Base-by-base conservation (phyloP, 2,113 vertebrate species). In the Ictidomys tridecemlineatus region DNA sequence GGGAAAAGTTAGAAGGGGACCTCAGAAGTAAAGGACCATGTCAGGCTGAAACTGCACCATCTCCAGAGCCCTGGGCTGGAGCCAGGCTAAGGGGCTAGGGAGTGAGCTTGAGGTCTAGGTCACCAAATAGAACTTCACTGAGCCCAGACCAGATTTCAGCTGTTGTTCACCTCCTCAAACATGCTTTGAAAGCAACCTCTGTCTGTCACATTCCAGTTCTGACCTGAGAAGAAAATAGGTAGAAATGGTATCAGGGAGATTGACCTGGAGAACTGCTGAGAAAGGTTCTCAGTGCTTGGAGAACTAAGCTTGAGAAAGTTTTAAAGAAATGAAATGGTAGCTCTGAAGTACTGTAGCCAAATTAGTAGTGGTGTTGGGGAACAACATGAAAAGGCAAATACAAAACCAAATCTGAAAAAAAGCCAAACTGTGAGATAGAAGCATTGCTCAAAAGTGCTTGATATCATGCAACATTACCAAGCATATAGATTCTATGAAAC, bases 401-500 rank as follows among this genome's bases (percentile, higher is more conserved):
- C 17, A 24, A 37, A 85, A 32, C 74, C 8, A 0, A 61, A 22
- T 61, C 67, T 32, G 48, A 30, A 18, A 30, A 39, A 9, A 7
- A 12, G 48, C 73, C 24, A 69, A 3, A 53, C 65, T 28, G 24
- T 63, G 48, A 6, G 18, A 65, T 11, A 77, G 7, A 56, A 58
- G 37, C 17, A 4, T 37, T 53, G 58, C 39, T 69, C 45, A 17
- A 26, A 28, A 48, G 72, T 1, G 5, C 28, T 56, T 11, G 34
- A 0, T 65, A 10, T 37, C 20, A 8, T 84, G 5, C 32, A n/a
- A 65, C 69, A 86, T 34, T 34, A 53, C 48, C 20, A 48, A 69
- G 58, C 63, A 2, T 17, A 0, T 3, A 34, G 51, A 20, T 13
- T 16, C 0, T 22, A 1, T 20, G 61, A 45, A 45, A n/a, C 42